Percentiles rank a stretch among this genome's conserved stretches.
phyloP scores from a whole-genome alignment of 2,113 vertebrate genomes.

The Pelodiscus sinensis region DNA sequence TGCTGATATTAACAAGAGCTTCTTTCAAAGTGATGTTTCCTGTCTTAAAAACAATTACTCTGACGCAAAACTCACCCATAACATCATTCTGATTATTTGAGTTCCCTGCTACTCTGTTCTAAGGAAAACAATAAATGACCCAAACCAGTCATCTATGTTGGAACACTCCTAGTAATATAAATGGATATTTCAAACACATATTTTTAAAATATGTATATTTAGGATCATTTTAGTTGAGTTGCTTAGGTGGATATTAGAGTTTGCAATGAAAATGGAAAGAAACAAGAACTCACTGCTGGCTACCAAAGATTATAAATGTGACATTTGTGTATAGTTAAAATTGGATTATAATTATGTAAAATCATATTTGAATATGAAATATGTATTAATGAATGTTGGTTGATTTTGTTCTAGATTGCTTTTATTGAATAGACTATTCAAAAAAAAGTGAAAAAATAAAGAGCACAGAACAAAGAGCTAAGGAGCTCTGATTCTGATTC shows the following conservation, averaged over 20 bases:
- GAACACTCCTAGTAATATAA: not conserved
- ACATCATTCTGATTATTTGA: not conserved
- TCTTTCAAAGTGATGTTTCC: not conserved
- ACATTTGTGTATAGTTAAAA: not conserved
- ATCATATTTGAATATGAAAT: not conserved
- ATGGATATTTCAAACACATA: not conserved
- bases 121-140: not conserved
- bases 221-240: not conserved
- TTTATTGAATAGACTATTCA: not conserved
- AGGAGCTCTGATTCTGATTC: not conserved
- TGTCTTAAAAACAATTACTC: conserved; percentile 13
- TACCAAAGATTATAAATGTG: conserved; percentile 18
- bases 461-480: not conserved
- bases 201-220: not conserved
- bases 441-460: not conserved
- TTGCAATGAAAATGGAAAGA: conserved; percentile 3
- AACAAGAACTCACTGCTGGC: not conserved
- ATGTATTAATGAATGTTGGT: not conserved
- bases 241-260: not conserved
- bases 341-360: not conserved
- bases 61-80: not conserved
- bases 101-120: not conserved
- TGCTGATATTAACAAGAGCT: not conserved
- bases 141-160: not conserved
- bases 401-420: not conserved